phyloP scores from a whole-genome alignment of 2,113 vertebrate species.

The Chloebia gouldiae region DNA sequence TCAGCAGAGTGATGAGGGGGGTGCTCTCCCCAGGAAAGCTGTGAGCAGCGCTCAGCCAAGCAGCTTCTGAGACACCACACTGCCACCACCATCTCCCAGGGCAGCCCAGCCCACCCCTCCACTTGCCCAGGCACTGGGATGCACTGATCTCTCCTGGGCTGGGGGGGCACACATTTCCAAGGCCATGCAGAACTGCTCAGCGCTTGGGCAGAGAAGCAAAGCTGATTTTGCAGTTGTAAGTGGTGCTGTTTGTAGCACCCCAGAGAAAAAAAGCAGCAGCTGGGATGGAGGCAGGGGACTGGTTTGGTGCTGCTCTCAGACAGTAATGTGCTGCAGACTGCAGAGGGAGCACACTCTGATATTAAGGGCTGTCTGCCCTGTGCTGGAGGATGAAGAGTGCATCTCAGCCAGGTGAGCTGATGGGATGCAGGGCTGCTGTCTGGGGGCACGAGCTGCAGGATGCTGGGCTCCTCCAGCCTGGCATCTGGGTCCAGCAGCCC shows the following conservation, averaged over 20 bases:
- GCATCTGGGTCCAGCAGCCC: not conserved
- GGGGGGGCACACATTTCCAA: not conserved
- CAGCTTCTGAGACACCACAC: not conserved
- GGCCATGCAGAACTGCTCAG: not conserved
- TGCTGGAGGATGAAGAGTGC: not conserved
- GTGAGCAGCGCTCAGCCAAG: not conserved
- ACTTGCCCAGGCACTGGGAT: not conserved
- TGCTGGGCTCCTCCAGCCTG: not conserved
- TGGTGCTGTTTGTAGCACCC: not conserved
- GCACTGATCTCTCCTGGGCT: not conserved
- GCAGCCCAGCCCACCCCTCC: not conserved
- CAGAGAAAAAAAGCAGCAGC: not conserved
- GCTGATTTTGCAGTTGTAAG: not conserved
- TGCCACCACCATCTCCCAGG: not conserved
- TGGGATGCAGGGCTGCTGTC: not conserved
- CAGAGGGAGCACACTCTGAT: not conserved
- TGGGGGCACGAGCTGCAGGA: accelerated
- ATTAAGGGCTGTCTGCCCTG: not conserved
- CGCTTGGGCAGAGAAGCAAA: not conserved
- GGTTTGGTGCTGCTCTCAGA: not conserved
- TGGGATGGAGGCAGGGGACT: not conserved
- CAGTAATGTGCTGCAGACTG: not conserved
- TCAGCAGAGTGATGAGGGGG: not conserved
- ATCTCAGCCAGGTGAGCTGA: not conserved
- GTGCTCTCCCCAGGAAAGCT: not conserved